Evolutionary conservation across 1,140 invertebrate species (phyloP).

Genomic region (Caenorhabditis remanei): DNA sequence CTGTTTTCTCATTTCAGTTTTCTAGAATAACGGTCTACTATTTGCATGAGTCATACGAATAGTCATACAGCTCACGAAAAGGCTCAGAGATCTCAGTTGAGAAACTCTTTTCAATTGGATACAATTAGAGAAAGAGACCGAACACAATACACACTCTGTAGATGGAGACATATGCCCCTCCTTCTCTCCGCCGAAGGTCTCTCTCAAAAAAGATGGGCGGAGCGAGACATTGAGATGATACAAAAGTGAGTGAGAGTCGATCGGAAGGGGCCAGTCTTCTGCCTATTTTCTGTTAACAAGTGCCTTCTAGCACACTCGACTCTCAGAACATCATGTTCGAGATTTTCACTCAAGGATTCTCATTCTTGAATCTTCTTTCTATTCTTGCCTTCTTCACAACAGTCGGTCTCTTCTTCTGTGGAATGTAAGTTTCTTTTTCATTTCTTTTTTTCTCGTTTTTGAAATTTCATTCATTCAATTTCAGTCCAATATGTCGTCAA

Average conservation of each 20-base stretch:
- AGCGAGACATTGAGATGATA: background rate
- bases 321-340: constrained; percentile 72
- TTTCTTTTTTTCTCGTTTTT: background rate
- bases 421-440: constrained; percentile 73
- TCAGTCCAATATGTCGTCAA: constrained; percentile 77
- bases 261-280: background rate
- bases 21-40: too few relatives aligned
- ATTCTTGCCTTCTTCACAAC: constrained; percentile 76
- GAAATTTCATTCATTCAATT: background rate
- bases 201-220: background rate
- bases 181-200: constrained; percentile 47
- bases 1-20: too few relatives aligned
- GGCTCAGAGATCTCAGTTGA: constrained; percentile 7
- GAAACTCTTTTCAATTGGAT: background rate
- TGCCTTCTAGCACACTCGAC: constrained; percentile 46
- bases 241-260: constrained; percentile 44
- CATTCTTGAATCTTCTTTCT: constrained; percentile 75
- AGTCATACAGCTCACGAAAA: background rate
- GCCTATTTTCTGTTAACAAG: background rate
- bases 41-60: too few relatives aligned
- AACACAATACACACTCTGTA: background rate
- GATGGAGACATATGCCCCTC: background rate
- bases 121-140: background rate
- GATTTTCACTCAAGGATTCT: constrained; percentile 73
- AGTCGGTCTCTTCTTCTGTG: constrained; percentile 77